A percentile compares a stretch with the other conserved stretches of the same genome.
Conservation (phyloP, 30 jellyfish, hydroid and myxozoan species). For the Aurelia aurita region DNA sequence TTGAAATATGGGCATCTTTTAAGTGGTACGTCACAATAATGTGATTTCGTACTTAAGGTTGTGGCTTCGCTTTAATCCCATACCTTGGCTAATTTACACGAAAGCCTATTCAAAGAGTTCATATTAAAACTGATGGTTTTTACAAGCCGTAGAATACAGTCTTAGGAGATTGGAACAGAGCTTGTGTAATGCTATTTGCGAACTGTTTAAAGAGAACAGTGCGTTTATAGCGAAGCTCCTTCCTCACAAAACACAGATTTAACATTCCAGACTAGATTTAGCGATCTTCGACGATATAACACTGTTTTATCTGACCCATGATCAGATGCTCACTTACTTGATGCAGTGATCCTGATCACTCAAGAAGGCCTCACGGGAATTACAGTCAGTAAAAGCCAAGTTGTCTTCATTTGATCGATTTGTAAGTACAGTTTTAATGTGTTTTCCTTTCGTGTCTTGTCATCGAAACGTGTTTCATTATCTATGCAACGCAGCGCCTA, state of each 20-base stretch:
- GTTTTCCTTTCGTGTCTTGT: no score
- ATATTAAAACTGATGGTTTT: slow-evolving; percentile 63
- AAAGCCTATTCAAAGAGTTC: slow-evolving; percentile 50
- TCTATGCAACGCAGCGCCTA: no score
- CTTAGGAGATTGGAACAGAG: slow-evolving; percentile 5
- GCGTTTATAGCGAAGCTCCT: background rate
- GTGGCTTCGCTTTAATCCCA: slow-evolving; percentile 62
- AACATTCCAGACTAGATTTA: background rate
- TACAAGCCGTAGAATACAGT: slow-evolving; percentile 18
- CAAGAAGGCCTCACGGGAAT: no score
- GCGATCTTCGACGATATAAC: no score
- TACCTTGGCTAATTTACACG: slow-evolving; percentile 68
- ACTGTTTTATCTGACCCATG: no score
- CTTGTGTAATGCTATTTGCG: slow-evolving; percentile 7
- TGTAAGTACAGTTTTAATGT: no score
- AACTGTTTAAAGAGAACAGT: slow-evolving; percentile 2
- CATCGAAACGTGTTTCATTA: no score
- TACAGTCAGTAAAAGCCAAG: no score
- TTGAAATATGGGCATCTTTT: slow-evolving; percentile 49
- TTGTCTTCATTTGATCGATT: no score
- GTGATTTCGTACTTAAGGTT: slow-evolving; percentile 40
- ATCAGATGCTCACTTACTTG: no score
- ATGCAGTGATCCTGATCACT: no score
- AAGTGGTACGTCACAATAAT: slow-evolving; percentile 66
- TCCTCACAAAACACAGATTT: background rate